phyloP scores from a whole-genome alignment of 2,113 vertebrate species.

The Saccopteryx bilineata region DNA sequence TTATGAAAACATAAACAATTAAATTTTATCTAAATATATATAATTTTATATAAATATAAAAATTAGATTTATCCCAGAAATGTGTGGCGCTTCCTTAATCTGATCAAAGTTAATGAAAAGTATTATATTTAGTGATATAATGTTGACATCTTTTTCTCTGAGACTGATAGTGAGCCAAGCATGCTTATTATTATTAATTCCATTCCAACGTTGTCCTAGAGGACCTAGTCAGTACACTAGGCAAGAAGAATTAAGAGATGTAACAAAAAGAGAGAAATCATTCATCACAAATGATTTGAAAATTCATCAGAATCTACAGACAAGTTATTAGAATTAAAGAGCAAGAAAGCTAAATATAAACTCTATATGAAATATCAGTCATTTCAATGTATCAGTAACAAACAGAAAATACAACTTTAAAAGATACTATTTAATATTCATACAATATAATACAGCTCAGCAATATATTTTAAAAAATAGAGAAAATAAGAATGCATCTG shows the following conservation, averaged over 20 bases:
- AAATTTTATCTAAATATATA: background rate
- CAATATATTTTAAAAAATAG: background rate
- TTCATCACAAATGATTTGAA: background rate
- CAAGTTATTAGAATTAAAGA: slow-evolving; percentile 17
- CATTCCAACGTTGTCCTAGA: background rate
- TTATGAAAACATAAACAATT: background rate
- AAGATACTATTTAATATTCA: background rate
- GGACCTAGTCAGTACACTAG: background rate
- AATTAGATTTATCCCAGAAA: background rate
- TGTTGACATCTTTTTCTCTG: background rate
- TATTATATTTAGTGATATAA: background rate
- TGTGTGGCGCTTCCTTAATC: background rate
- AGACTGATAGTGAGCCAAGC: background rate
- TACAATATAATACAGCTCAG: background rate
- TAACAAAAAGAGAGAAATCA: background rate
- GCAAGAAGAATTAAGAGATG: background rate
- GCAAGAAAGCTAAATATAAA: background rate
- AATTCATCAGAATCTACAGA: background rate
- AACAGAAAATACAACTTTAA: background rate
- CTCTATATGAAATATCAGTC: background rate
- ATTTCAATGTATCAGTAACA: background rate
- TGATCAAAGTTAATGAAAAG: background rate
- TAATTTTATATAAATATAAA: background rate
- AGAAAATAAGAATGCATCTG: background rate
- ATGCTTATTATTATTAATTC: background rate